Evolutionary conservation across 1,140 invertebrate species (phyloP).

Genomic region (Manduca sexta): DNA sequence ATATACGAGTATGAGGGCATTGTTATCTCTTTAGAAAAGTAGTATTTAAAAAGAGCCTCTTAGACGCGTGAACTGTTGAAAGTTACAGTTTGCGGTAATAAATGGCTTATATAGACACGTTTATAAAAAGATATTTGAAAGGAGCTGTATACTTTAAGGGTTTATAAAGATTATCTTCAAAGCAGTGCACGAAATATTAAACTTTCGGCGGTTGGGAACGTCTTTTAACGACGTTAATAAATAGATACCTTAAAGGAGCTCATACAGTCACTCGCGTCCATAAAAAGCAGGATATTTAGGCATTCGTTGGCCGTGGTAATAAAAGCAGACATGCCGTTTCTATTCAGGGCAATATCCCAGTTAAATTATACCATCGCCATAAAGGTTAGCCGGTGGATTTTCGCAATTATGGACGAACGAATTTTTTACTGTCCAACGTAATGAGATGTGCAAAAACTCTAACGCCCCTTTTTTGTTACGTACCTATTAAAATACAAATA

Average conservation of each 20-base stretch:
- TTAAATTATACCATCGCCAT: slow-evolving; percentile 34
- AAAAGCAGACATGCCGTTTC: slow-evolving; percentile 24
- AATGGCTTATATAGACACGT: neutral
- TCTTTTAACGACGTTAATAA: slow-evolving; percentile 15
- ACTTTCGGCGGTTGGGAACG: slow-evolving; percentile 8
- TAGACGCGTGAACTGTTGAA: no score
- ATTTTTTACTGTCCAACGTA: slow-evolving; percentile 32
- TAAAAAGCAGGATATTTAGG: slow-evolving; percentile 20
- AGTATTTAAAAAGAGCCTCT: neutral
- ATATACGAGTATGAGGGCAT: neutral
- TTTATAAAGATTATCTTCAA: slow-evolving; percentile 14
- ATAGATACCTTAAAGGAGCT: slow-evolving; percentile 4
- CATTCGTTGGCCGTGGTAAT: slow-evolving; percentile 17
- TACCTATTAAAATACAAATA: slow-evolving; percentile 17
- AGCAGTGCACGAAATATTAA: slow-evolving; percentile 16
- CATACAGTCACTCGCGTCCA: slow-evolving; percentile 2
- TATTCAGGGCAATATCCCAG: slow-evolving; percentile 32
- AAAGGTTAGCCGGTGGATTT: slow-evolving; percentile 30
- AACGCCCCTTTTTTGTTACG: slow-evolving; percentile 9
- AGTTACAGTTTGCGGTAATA: no score
- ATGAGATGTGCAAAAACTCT: slow-evolving; percentile 31
- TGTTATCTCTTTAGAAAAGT: neutral
- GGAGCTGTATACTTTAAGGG: neutral
- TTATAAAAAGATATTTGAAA: slow-evolving; percentile 10
- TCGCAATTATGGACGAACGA: slow-evolving; percentile 28